phyloP scores from a whole-genome alignment of 2,888 invertebrate species.

The Lithophane semibrunnea region DNA sequence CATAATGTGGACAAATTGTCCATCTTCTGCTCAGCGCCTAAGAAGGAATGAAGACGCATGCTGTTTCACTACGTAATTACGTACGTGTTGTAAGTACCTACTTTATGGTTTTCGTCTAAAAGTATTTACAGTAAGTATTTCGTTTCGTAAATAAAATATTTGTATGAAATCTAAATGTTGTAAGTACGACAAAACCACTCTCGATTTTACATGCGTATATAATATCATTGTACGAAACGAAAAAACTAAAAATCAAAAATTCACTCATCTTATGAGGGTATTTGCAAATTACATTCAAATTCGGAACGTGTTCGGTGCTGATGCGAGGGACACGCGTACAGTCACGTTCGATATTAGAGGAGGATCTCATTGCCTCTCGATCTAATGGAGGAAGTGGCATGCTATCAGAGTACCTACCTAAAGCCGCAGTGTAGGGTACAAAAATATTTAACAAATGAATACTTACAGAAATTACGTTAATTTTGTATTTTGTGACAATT shows the following conservation, averaged over 20 bases:
- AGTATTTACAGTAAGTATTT: neutral
- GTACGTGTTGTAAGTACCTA: no score
- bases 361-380: conserved; percentile 52
- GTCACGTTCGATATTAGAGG: conserved; percentile 71
- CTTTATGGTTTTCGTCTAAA: no score
- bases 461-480: neutral
- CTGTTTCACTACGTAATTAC: neutral
- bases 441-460: neutral
- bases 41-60: neutral
- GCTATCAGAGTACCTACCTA: conserved; percentile 10
- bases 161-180: neutral
- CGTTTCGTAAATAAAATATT: neutral
- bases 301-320: conserved; percentile 69
- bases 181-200: neutral
- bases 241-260: conserved; percentile 46
- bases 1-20: no score
- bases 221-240: no score
- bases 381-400: conserved; percentile 27
- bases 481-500: neutral
- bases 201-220: neutral
- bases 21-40: no score
- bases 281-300: conserved; percentile 66
- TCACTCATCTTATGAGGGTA: conserved; percentile 48
- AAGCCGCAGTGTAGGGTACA: neutral
- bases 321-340: conserved; percentile 66